phyloP scores from a whole-genome alignment of 2,113 vertebrate genomes.

The Oreochromis spilurus region DNA sequence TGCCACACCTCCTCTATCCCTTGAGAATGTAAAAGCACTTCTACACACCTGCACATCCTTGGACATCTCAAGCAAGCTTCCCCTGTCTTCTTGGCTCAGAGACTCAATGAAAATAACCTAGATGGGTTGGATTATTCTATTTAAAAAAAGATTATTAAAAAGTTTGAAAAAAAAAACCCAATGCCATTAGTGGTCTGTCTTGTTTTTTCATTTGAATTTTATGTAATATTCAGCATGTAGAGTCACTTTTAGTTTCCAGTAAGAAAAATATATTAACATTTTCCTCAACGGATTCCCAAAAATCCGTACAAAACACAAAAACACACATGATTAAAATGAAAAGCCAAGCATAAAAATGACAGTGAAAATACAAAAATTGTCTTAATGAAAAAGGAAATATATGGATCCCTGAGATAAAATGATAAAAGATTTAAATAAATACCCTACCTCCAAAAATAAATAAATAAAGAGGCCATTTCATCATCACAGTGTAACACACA shows the following conservation, averaged over 20 bases:
- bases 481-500: too few species aligned
- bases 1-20: rapidly evolving
- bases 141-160: neutral
- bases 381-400: neutral
- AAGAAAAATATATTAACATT: neutral
- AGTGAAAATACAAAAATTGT: neutral
- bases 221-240: neutral
- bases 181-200: neutral
- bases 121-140: neutral
- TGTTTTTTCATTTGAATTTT: neutral
- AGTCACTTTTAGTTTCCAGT: neutral
- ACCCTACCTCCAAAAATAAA: neutral
- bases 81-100: neutral
- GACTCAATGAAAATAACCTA: neutral
- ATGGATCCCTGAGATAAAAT: neutral
- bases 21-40: neutral
- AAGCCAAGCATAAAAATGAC: neutral
- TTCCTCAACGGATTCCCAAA: rapidly evolving
- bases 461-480: too few species aligned
- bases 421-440: neutral
- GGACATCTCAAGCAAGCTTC: neutral
- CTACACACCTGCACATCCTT: neutral
- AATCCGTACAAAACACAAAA: neutral
- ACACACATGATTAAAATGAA: rapidly evolving
- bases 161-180: neutral